phyloP scores from a whole-genome alignment of 2,113 vertebrate species.

The Lonchura striata region DNA sequence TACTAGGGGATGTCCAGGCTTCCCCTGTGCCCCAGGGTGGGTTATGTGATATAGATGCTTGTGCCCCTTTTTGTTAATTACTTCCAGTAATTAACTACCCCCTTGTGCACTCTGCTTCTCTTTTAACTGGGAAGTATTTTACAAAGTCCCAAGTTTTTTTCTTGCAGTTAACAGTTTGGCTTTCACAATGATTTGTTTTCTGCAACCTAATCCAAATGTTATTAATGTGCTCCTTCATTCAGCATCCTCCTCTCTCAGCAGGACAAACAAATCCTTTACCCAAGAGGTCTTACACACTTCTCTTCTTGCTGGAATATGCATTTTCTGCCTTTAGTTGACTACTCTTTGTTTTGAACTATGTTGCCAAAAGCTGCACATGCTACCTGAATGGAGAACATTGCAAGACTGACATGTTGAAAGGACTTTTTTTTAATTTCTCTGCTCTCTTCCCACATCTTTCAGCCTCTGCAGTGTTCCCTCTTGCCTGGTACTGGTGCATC shows the following conservation, averaged over 20 bases:
- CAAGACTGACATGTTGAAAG: not conserved
- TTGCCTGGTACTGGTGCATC: not conserved
- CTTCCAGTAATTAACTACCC: not conserved
- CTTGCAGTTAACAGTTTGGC: not conserved
- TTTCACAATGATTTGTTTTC: not conserved
- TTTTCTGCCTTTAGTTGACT: not conserved
- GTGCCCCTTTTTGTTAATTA: not conserved
- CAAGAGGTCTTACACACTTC: not conserved
- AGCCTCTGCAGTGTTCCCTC: not conserved
- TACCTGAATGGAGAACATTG: not conserved
- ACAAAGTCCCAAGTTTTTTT: not conserved
- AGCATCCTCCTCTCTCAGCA: not conserved
- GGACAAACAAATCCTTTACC: not conserved
- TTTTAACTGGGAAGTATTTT: not conserved
- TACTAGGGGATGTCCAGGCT: not conserved
- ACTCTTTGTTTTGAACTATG: not conserved
- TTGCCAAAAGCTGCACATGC: not conserved
- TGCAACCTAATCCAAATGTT: not conserved
- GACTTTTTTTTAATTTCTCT: not conserved
- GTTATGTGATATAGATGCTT: not conserved
- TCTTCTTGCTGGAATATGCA: not conserved
- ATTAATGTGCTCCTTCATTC: not conserved
- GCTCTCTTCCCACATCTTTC: not conserved
- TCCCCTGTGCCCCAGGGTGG: accelerated
- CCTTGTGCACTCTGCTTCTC: not conserved